These are phyloP conservation scores for Chalcosyrphus nemorum DNA, from an alignment of 2,888 invertebrate species.

Conservation along the genomic window DNA sequence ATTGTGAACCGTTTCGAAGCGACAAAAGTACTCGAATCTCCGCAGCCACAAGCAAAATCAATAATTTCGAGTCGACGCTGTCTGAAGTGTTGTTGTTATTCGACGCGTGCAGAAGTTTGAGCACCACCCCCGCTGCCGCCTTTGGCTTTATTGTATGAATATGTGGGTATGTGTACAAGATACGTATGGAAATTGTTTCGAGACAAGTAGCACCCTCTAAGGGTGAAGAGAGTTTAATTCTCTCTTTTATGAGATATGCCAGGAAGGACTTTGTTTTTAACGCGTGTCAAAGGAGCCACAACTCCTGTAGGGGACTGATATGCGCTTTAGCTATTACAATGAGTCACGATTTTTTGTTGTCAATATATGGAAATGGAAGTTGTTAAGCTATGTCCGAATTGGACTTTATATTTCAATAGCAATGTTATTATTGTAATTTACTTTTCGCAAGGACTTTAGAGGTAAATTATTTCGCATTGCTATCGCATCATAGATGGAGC, in stretches of 20 bases:
- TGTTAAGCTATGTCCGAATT: constrained; percentile 5
- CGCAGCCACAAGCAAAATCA: constrained; percentile 66
- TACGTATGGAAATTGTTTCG: not conserved
- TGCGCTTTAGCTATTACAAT: constrained; percentile 41
- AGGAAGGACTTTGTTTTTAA: constrained; percentile 52
- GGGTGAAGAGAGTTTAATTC: not conserved
- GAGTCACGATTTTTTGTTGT: constrained; percentile 55
- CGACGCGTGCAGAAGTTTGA: constrained; percentile 21
- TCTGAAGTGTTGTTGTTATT: constrained; percentile 66
- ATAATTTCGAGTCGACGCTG: constrained; percentile 70
- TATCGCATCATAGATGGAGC: not conserved
- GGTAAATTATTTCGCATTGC: no score
- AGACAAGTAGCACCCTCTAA: not conserved
- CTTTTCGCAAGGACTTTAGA: no score
- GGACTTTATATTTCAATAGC: not conserved
- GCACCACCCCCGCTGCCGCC: constrained; percentile 21
- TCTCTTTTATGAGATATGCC: not conserved
- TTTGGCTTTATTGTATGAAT: not conserved
- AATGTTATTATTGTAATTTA: not conserved
- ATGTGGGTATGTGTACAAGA: not conserved
- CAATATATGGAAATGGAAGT: not conserved
- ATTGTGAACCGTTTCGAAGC: constrained; percentile 64
- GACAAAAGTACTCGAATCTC: constrained; percentile 61
- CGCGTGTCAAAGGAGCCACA: constrained; percentile 42
- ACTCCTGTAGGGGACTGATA: constrained; percentile 31